Evolutionary conservation across 2,797 vertebrate genomes (phyloP).

Genomic region (Acipenser transmontanus): DNA sequence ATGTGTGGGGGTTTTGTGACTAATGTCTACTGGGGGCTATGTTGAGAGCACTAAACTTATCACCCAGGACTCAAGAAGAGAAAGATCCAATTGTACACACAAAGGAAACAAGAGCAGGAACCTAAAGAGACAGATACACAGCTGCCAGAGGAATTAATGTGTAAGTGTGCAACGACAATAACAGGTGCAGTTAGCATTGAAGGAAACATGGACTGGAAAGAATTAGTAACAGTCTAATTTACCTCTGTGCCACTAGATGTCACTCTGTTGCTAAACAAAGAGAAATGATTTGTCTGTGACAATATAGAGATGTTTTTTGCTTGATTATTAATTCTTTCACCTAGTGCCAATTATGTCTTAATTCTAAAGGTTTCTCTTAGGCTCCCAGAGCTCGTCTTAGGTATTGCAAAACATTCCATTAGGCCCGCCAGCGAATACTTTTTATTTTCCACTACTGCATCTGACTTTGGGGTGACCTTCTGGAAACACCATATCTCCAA

Average conservation of each 20-base stretch:
- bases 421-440: conserved; percentile 35
- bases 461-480: conserved; percentile 63
- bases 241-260: conserved; percentile 43
- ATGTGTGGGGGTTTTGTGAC: no score
- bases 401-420: conserved; percentile 60
- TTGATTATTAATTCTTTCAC: conserved; percentile 17
- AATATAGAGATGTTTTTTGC: conserved; percentile 12
- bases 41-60: no score
- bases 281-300: conserved; percentile 4
- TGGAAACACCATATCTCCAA: conserved; percentile 44
- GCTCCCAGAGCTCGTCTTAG: conserved; percentile 53
- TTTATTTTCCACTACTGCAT: conserved; percentile 71
- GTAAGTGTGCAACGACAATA: no score
- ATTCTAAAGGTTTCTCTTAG: conserved; percentile 51
- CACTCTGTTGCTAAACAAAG: conserved; percentile 42
- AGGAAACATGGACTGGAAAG: neutral
- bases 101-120: no score
- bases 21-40: no score
- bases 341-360: conserved; percentile 52
- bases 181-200: no score
- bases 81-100: no score
- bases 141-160: no score
- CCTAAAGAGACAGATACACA: no score
- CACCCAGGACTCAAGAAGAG: no score
- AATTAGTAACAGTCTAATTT: neutral